Evolutionary conservation across 2,888 invertebrate genomes (phyloP), one percentile per base, ranked within the genome.

Genomic region (Boloria selene): DNA sequence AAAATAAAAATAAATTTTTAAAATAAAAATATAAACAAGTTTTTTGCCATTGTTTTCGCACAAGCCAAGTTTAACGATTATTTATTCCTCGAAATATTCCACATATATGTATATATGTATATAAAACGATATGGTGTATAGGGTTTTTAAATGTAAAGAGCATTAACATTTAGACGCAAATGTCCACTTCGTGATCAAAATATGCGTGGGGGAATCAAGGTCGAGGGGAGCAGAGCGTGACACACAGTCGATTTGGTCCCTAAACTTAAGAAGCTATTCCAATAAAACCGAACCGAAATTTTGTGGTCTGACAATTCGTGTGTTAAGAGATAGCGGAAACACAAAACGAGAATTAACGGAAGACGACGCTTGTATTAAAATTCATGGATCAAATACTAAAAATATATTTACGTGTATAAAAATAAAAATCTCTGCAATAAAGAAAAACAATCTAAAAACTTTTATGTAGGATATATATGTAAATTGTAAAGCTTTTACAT

Each of bases 251-350:
- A 64, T 67, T 64, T 70, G 55, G 75, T 75, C 79, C 80, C 79
- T 79, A 78, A 79, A 80, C 70, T 75, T 72, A 69, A 77, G 75
- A 78, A 83, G 82, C 75, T 77, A 74, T 78, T 79, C 73, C 64
- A 71, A 66, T 77, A 77, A 81, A 81, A 79, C 72, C 76, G 76
- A 73, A 72, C 65, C 69, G 68, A 69, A 71, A 59, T 61, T 10
- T 38, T 38, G 16, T 17, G 13, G 50, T 58, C 44, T 14, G 17
- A n/a, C 64, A 13, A 62, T 69, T 68, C 60, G 13, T 67, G 78
- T 79, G 74, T 67, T n/a, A 71, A 56, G 22, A 56, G 44, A 22
- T 26, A 47, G 47, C 47, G 58, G n/a, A 44, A n/a, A 22, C 18
- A 0, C 4, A 22, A 50, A 50, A n/a, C n/a, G 4, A 14, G 13